Base-by-base conservation (phyloP, 2,797 vertebrate species). In the Dryobates pubescens region DNA sequence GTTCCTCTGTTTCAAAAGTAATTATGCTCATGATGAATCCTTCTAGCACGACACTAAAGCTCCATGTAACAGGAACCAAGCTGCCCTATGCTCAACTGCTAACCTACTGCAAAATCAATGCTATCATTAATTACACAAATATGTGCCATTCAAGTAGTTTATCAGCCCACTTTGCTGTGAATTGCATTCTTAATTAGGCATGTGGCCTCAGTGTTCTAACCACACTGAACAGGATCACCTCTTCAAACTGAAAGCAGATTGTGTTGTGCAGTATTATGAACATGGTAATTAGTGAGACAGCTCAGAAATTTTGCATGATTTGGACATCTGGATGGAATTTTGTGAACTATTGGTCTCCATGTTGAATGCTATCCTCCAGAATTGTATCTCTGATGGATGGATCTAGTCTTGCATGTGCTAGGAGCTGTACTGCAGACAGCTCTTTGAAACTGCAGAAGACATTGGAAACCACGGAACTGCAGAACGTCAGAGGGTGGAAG, bases 91-190 rank as follows among this genome's bases (percentile, higher is more conserved):
- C 43, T 94, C 36, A 59, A 30, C 68, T 78, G 15, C 47, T 88
- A 71, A 89, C 82, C 47, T 87, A 49, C 45, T 78, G 82, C 90
- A 89, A 93, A 95, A 95, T 91, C 76, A 61, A 61, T 88, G 34
- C 6, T 82, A 24, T 86, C 63, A 78, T 86, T 91, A 94, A 74
- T 92, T 91, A 76, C 72, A 91, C 58, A 93, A 89, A 75, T 63
- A 89, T 18, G 19, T 89, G n/a, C 49, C 57, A 29, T 86, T 91
- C 63, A 56, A 67, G 10, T 67, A 88, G n/a, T 89, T 95, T 93
- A 82, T 69, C 87, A 57, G 16, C 16, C 15, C 17, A 12, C 22
- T 73, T 69, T 63, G 49, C 71, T 82, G 49, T 20, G 11, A 72
- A 78, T 57, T 34, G 4, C 51, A 62, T 83, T 59, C 59, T 92